A percentile compares a stretch with the other conserved stretches of the same genome.
phyloP scores from a whole-genome alignment of 1,140 invertebrate species.

The Trachymyrmex septentrionalis region DNA sequence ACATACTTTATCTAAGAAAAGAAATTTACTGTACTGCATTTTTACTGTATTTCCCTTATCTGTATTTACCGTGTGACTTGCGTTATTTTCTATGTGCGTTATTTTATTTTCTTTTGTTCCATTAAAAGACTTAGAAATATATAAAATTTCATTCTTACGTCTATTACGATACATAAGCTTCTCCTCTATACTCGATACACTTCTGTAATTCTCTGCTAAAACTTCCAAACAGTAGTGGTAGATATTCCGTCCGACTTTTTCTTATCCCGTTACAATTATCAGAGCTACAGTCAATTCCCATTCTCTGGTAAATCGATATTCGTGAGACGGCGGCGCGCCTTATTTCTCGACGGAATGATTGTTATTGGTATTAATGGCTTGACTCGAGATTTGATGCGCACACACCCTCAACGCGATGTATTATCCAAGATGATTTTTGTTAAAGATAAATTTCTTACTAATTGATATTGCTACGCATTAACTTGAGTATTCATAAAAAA shows the following conservation, averaged over 20 bases:
- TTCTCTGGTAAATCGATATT: constrained; percentile 42
- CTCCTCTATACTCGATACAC: background rate
- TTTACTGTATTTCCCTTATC: background rate
- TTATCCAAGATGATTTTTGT: constrained; percentile 16
- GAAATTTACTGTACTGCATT: constrained; percentile 17
- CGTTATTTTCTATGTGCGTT: background rate
- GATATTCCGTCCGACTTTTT: constrained; percentile 12
- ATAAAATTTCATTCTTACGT: background rate
- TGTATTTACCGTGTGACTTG: background rate
- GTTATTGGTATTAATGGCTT: constrained; percentile 41
- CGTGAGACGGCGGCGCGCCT: constrained; percentile 34
- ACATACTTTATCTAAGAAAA: constrained; percentile 25
- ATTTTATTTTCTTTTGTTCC: background rate
- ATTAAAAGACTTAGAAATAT: background rate
- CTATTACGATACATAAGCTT: background rate
- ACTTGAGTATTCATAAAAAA: background rate
- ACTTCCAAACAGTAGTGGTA: constrained; percentile 1
- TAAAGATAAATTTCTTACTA: background rate
- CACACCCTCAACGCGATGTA: background rate
- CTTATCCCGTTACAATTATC: constrained; percentile 44
- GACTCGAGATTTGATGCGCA: constrained; percentile 24
- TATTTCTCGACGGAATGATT: constrained; percentile 34
- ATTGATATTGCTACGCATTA: background rate
- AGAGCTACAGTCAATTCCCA: constrained; percentile 41
- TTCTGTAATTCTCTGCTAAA: constrained; percentile 6